phyloP scores from a whole-genome alignment of 2,888 invertebrate genomes.

The Flexamia atlantica region DNA sequence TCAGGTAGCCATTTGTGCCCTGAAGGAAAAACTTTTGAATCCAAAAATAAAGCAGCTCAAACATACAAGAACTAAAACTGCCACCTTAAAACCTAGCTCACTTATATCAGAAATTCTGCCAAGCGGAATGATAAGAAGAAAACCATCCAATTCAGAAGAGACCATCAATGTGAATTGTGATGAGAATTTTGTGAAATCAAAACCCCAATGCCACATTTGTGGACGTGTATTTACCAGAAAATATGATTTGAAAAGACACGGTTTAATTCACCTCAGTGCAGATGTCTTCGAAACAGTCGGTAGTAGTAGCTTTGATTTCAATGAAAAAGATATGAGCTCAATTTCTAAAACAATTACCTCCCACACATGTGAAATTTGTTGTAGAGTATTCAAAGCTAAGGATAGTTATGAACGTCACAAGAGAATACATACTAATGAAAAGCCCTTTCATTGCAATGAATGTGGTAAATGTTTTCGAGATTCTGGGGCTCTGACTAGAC shows the following conservation, averaged over 20 bases:
- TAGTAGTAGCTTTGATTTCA: background rate
- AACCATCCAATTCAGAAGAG: background rate
- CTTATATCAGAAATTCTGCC: background rate
- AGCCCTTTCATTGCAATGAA: conserved; percentile 75
- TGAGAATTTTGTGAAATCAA: background rate
- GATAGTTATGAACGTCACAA: conserved; percentile 60
- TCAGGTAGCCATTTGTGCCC: conserved; percentile 39
- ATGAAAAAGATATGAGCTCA: background rate
- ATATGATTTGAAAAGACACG: conserved; percentile 35
- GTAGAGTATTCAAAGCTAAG: conserved; percentile 65
- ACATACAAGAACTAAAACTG: background rate
- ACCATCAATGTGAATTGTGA: background rate
- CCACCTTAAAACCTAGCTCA: background rate
- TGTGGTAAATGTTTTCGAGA: conserved; percentile 72
- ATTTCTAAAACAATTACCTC: background rate
- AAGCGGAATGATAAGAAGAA: background rate
- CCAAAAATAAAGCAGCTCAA: conserved; percentile 24
- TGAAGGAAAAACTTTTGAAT: conserved; percentile 39
- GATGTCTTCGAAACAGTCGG: background rate
- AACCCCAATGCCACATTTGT: conserved; percentile 24
- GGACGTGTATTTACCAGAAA: conserved; percentile 10
- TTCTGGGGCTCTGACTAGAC: conserved; percentile 73
- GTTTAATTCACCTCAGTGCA: conserved; percentile 27
- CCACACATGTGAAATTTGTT: conserved; percentile 74
- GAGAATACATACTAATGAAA: conserved; percentile 77